Conservation (phyloP, 2,888 invertebrate species). For the Lasioglossum figueresi region DNA sequence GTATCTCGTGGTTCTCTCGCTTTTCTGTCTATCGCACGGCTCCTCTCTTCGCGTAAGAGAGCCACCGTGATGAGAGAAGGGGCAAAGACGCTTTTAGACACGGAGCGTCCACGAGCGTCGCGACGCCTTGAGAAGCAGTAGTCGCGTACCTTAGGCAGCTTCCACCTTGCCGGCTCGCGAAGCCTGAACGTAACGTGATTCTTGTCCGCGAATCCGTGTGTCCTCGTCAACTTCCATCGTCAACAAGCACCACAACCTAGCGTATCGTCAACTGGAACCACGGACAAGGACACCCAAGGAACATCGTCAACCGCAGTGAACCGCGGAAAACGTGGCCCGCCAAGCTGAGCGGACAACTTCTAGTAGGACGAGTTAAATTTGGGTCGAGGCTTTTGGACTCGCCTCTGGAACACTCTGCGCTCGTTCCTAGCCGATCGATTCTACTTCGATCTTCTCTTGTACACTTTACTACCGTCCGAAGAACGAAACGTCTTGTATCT, state of each 20-base stretch:
- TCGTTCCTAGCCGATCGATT: not conserved
- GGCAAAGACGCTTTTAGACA: conserved; percentile 83
- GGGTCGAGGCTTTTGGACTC: conserved; percentile 19
- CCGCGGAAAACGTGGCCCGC: conserved; percentile 26
- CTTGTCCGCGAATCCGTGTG: conserved; percentile 39
- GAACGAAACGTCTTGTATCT: not conserved
- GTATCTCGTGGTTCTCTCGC: conserved; percentile 10
- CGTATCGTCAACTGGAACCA: not conserved
- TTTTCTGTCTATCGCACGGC: conserved; percentile 40
- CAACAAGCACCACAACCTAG: not conserved
- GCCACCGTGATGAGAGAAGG: conserved; percentile 67
- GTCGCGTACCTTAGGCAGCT: conserved; percentile 82
- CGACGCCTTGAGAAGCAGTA: conserved; percentile 80
- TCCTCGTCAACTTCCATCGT: not conserved
- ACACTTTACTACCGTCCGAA: not conserved
- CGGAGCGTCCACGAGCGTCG: conserved; percentile 81
- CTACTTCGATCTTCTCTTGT: not conserved
- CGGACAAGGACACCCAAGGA: not conserved
- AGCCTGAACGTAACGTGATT: conserved; percentile 67
- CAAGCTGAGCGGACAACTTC: conserved; percentile 15
- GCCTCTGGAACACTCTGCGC: conserved; percentile 18
- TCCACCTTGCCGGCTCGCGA: conserved; percentile 82
- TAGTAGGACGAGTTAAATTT: conserved; percentile 35
- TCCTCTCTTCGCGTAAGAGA: conserved; percentile 66
- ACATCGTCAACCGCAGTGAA: not conserved